Conservation (phyloP, 2,113 vertebrate species). For the Helogale parvula region DNA sequence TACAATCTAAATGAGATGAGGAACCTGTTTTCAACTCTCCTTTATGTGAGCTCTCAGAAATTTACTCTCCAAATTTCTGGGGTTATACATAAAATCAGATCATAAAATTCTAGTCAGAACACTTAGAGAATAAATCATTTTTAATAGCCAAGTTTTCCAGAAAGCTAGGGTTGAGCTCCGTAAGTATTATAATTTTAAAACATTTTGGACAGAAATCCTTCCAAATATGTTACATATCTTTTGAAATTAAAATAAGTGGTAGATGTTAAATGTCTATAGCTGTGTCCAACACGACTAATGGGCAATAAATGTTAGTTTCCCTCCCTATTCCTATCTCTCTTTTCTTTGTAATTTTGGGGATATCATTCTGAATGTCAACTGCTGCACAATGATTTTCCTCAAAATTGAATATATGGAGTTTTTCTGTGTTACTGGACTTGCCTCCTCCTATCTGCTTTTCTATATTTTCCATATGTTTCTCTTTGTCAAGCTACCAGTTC, state of each 20-base stretch:
- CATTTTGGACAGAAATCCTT: neutral
- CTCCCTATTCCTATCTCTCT: fast-evolving
- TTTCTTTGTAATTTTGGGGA: neutral
- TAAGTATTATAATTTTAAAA: neutral
- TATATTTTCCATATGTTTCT: neutral
- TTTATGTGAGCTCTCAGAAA: neutral
- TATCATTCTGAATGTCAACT: neutral
- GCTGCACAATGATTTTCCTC: neutral
- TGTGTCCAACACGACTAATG: neutral
- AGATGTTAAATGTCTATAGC: neutral
- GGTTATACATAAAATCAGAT: slow-evolving; percentile 4
- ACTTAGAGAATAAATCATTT: neutral
- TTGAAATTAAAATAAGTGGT: neutral
- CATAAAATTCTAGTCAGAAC: neutral
- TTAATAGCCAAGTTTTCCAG: neutral
- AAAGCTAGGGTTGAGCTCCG: neutral
- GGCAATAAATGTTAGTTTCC: neutral
- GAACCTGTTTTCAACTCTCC: neutral
- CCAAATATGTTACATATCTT: neutral
- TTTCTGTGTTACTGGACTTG: neutral
- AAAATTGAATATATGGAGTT: neutral
- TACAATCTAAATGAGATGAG: slow-evolving; percentile 16
- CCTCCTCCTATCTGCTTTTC: neutral
- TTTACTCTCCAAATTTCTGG: slow-evolving; percentile 6
- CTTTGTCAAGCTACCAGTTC: neutral